These are phyloP conservation scores for Lasius platythorax DNA, from an alignment of 2,888 invertebrate genomes.

Conservation along the genomic window DNA sequence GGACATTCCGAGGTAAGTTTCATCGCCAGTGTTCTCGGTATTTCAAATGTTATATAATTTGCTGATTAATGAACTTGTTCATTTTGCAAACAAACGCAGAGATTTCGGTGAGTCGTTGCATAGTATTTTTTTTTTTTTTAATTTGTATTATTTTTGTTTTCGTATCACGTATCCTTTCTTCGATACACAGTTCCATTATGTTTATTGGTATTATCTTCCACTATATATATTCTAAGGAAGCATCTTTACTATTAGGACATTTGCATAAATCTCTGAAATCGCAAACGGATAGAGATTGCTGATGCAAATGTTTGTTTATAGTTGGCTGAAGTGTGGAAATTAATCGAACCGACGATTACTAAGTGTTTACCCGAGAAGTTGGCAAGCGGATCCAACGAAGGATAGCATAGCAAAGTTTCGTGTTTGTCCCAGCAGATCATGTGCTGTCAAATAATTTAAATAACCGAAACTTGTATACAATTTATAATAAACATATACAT, in stretches of 20 bases:
- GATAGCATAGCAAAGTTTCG: constrained; percentile 68
- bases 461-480: constrained; percentile 26
- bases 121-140: background rate
- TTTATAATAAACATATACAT: background rate
- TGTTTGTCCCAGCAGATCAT: constrained; percentile 15
- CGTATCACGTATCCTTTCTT: background rate
- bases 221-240: background rate
- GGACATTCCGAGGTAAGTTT: constrained; percentile 87
- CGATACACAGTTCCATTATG: no score
- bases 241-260: background rate
- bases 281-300: background rate
- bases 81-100: constrained; percentile 33
- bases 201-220: background rate
- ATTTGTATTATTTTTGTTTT: background rate
- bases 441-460: constrained; percentile 27
- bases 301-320: constrained; percentile 77
- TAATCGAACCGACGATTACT: constrained; percentile 87
- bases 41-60: background rate
- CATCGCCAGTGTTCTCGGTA: background rate
- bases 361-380: constrained; percentile 86
- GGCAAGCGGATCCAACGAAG: constrained; percentile 75
- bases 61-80: constrained; percentile 29
- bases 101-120: constrained; percentile 24
- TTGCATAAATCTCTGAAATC: constrained; percentile 31
- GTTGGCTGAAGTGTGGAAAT: constrained; percentile 88